Evolutionary conservation across 1,140 invertebrate species (phyloP), one percentile per base, ranked within the genome.

Genomic region (Drosophila punjabiensis): DNA sequence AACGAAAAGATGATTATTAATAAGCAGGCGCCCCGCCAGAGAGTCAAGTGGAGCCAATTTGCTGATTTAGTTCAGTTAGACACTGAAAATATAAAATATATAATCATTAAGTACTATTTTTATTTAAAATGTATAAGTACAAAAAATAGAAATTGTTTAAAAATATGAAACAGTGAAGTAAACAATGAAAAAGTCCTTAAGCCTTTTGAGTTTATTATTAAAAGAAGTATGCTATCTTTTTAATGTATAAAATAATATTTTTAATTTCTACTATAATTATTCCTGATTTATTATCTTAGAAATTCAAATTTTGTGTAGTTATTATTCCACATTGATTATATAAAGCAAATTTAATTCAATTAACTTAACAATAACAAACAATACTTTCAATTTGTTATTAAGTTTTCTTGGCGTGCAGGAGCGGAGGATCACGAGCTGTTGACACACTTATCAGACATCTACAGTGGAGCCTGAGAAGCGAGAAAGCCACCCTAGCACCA

Each of bases 1-100:
- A 56, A 53, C 62, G 80, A 81, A 78, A 76, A 65, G 77, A 89
- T 84, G 82, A 89, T 89, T 85, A 89, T 90, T 89, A 89, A 89
- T 89, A 90, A 82, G 85, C 85, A 81, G 79, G 73, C 82, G 73
- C 82, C 62, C 70, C 11, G 35, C 20, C 32, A 71, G 41, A 35
- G 68, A 80, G 76, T 79, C 85, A 86, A 88, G 79, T 90, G 85
- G 87, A 86, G 86, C 85, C 84, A 88, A 88, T 88, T 88, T 88
- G 86, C 84, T 84, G 86, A 89, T 86, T 89, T 88, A 79, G 84
- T 89, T 75, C 66, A 88, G 66, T 50, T 60, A 41, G 59, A 41
- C 59, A 67, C 64, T 67, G 59, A 4, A 16, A 5, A 5, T 30
- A 43, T 18, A 28, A n/a, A 6, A 37, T 24, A 0, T 3, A 56